Evolutionary conservation across 2,888 invertebrate genomes (phyloP), one percentile per base, ranked within the genome.

Genomic region (Lucinisca nassula): DNA sequence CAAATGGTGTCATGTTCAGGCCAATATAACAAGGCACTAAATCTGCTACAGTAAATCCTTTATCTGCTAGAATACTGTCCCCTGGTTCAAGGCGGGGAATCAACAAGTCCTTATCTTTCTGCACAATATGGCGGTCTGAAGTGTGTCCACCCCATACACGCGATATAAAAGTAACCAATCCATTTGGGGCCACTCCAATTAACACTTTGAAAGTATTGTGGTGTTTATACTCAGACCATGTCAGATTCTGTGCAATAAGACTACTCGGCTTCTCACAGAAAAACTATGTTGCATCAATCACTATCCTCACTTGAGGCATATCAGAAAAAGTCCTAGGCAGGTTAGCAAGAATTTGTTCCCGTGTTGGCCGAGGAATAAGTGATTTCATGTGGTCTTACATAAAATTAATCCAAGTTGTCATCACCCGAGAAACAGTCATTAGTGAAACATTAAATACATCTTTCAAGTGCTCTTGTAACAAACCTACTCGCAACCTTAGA

Each of bases 1-100:
- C 45, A 73, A 61, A 72, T 27, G 84, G 84, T 12, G 89, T 83
- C 77, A 89, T 73, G 37, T 80, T 85, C 8, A 89, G 38, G 12
- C 83, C 80, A 55, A 78, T 81, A 24, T 82, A 40, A 24, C 35
- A 17, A 35, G 80, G 80, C 12, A 89, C 58, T 27, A 89, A 35
- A 51, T 89, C 89, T n/a, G 55, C 85, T 0, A 83, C 75, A 10
- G 87, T 84, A 77, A 89, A 89, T 30, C 89, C 86, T 76, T 87
- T 82, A 51, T 89, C 85, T 1, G 86, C 86, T 27, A 86, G 49
- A 55, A 82, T 78, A 27, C 77, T 55, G 51, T 80, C 82, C 17
- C 86, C 78, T 12, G 38, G 70, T 74, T 72, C 73, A 24, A 86
- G 45, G 14, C n/a, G 58, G 12, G 80, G 79, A 0, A 84, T 40